Evolutionary conservation across 1,140 invertebrate genomes (phyloP).

Genomic region (Lepidotrigona ventralis): DNA sequence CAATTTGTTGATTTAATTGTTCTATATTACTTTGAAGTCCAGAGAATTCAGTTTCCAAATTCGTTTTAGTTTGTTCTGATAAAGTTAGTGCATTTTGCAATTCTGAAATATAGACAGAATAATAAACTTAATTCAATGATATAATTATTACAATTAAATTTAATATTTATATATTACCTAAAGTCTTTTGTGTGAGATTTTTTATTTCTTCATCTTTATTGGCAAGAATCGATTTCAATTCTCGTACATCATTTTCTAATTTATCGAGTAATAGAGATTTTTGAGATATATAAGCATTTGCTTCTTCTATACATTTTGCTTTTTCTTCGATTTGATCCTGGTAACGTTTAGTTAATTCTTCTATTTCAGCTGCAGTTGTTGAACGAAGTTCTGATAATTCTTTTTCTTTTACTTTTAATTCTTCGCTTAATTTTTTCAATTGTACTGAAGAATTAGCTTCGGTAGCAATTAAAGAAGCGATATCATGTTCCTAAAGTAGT

Average conservation of each 20-base stretch:
- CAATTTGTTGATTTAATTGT: slow-evolving; percentile 73
- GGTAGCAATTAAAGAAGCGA: slow-evolving; percentile 57
- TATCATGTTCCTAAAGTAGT: slow-evolving; percentile 63
- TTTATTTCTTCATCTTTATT: slow-evolving; percentile 78
- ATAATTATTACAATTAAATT: slow-evolving; percentile 1
- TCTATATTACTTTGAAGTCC: slow-evolving; percentile 70
- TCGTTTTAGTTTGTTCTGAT: slow-evolving; percentile 75
- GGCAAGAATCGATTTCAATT: slow-evolving; percentile 70
- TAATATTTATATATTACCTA: slow-evolving; percentile 60
- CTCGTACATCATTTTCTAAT: slow-evolving; percentile 71
- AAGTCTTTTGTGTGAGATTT: slow-evolving; percentile 72
- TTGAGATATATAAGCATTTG: slow-evolving; percentile 63
- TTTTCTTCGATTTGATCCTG: slow-evolving; percentile 68
- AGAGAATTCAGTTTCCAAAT: slow-evolving; percentile 72
- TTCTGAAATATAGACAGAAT: slow-evolving; percentile 63
- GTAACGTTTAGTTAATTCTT: slow-evolving; percentile 69
- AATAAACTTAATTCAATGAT: slow-evolving; percentile 3
- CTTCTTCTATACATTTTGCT: slow-evolving; percentile 69
- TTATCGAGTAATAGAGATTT: slow-evolving; percentile 67
- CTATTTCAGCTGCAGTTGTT: slow-evolving; percentile 66
- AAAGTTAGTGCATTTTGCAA: slow-evolving; percentile 72
- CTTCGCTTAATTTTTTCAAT: slow-evolving; percentile 64
- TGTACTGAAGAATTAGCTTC: slow-evolving; percentile 56
- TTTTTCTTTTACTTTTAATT: slow-evolving; percentile 65
- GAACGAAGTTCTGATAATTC: slow-evolving; percentile 71